Conservation (phyloP, 2,888 invertebrate genomes). For the Diarsia brunnea region DNA sequence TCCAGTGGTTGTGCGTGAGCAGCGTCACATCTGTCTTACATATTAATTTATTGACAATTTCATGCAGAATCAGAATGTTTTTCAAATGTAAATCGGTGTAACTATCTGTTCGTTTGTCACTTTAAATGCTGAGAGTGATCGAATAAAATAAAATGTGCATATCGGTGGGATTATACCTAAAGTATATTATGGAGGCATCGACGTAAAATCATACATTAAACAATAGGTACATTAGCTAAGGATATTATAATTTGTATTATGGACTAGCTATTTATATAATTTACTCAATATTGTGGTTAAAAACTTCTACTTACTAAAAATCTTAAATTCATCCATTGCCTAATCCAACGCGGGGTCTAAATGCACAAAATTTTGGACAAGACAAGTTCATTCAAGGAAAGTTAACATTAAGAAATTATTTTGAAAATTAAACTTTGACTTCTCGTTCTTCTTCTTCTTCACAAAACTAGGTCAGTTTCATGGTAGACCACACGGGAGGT, state of each 20-base stretch:
- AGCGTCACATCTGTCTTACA: slow-evolving; percentile 72
- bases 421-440: not conserved
- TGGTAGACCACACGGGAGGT: too few species aligned
- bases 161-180: not conserved
- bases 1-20: slow-evolving; percentile 77
- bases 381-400: not conserved
- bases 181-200: not conserved
- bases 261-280: not conserved
- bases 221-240: not conserved
- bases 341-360: not conserved
- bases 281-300: not conserved
- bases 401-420: not conserved
- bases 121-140: not conserved
- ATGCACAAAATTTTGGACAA: not conserved
- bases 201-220: not conserved
- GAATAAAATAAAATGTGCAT: not conserved
- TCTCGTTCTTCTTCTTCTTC: not conserved
- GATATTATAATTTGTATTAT: not conserved
- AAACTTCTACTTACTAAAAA: not conserved
- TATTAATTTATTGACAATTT: slow-evolving; percentile 55
- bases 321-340: not conserved
- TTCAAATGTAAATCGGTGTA: slow-evolving; percentile 26
- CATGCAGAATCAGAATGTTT: slow-evolving; percentile 41
- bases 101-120: slow-evolving; percentile 9
- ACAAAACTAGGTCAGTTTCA: too few species aligned